Conservation (phyloP, 2,113 vertebrate species). For the Rhineura floridana region DNA sequence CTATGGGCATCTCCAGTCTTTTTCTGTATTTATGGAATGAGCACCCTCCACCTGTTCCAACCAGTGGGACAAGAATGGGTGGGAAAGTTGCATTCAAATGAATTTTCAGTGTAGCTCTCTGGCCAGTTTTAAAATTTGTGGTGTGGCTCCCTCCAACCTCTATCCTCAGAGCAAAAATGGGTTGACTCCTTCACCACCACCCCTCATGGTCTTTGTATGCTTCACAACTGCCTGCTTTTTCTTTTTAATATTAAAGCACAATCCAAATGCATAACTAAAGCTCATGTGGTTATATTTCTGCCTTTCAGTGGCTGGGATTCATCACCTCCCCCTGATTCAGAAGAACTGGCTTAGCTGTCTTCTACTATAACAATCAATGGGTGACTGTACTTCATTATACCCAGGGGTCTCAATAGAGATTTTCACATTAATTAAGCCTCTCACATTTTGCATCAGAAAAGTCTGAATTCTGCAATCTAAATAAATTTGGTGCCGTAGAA, state of each 20-base stretch:
- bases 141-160: not conserved
- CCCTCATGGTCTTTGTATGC: too few species aligned
- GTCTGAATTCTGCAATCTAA: not conserved
- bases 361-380: not conserved
- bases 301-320: constrained; percentile 3
- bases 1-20: too few species aligned
- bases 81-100: not conserved
- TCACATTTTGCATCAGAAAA: not conserved
- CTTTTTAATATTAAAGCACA: not conserved
- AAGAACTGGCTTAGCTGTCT: too few species aligned
- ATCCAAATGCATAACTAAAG: not conserved
- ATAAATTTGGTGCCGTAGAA: not conserved
- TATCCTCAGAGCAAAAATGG: not conserved
- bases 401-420: not conserved
- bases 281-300: not conserved
- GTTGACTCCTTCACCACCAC: too few species aligned
- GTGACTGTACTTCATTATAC: not conserved
- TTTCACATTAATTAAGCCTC: not conserved
- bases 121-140: not conserved
- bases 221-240: not conserved
- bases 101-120: not conserved
- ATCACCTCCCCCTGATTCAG: not conserved
- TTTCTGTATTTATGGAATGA: too few species aligned
- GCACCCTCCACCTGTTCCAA: too few species aligned
- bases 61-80: not conserved